A percentile compares a stretch with the other conserved stretches of the same genome.
Conservation (phyloP, 2,113 vertebrate species). For the Istiophorus platypterus region DNA sequence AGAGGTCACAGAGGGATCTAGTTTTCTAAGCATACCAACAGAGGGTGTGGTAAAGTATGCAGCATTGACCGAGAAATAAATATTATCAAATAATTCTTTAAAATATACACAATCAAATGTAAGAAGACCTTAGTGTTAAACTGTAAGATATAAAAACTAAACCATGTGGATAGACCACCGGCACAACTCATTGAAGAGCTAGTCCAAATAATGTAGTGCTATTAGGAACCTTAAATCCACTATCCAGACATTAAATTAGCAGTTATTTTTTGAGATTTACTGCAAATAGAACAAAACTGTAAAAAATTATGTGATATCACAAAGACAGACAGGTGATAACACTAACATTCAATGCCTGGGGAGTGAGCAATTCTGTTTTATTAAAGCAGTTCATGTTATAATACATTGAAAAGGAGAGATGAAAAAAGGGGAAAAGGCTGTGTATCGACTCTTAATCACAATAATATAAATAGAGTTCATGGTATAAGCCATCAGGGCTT, state of each 20-base stretch:
- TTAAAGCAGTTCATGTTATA: background rate
- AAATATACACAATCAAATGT: conserved; percentile 22
- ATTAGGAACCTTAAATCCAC: background rate
- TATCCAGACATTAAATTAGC: conserved; percentile 3
- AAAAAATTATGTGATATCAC: background rate
- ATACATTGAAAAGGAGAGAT: background rate
- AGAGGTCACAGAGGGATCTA: conserved; percentile 36
- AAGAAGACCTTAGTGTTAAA: background rate
- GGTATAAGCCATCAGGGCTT: background rate
- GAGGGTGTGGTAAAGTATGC: conserved; percentile 12
- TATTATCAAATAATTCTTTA: conserved; percentile 5
- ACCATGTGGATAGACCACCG: background rate
- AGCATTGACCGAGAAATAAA: background rate
- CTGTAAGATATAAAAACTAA: background rate
- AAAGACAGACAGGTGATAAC: conserved; percentile 1
- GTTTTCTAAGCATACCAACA: conserved; percentile 24
- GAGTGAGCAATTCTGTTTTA: background rate
- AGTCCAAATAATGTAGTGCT: background rate
- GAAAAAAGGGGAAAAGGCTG: background rate
- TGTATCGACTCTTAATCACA: background rate
- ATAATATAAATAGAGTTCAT: background rate
- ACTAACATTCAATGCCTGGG: too few species aligned
- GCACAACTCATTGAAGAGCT: background rate
- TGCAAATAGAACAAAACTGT: background rate
- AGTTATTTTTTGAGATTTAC: background rate